These are phyloP conservation scores for Gila robusta DNA, from an alignment of 2,797 vertebrate species.

Conservation along the genomic window DNA sequence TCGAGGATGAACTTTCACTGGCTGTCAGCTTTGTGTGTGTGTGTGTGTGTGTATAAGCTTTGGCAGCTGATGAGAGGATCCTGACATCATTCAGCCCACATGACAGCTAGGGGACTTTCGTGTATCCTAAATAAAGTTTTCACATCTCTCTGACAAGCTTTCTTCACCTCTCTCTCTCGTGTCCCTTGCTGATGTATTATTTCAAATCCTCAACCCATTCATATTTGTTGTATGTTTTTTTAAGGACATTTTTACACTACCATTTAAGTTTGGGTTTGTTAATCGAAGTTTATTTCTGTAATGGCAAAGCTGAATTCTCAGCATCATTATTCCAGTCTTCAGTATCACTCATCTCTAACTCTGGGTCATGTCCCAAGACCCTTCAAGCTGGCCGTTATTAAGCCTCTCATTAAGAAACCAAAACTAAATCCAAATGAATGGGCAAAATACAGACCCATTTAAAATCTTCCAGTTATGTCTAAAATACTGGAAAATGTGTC, in stretches of 20 bases:
- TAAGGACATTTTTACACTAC: neutral
- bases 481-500: neutral
- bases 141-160: constrained; percentile 26
- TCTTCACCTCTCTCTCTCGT: neutral
- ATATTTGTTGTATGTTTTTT: neutral
- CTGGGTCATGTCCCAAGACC: neutral
- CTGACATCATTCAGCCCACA: constrained; percentile 25
- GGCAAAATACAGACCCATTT: neutral
- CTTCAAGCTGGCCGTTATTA: neutral
- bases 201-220: neutral
- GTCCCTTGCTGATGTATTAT: constrained; percentile 7
- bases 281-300: neutral
- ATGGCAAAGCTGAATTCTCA: neutral
- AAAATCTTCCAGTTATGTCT: neutral
- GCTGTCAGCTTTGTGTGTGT: constrained; percentile 43
- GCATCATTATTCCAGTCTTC: neutral
- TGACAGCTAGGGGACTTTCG: neutral
- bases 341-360: neutral
- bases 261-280: neutral
- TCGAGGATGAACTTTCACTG: constrained; percentile 49
- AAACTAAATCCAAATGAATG: neutral
- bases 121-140: constrained; percentile 38
- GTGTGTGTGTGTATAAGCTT: constrained; percentile 9
- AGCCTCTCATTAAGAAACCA: neutral
- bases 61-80: constrained; percentile 40